Conservation (phyloP, 1,140 invertebrate species). For the Eubasilissa regina region DNA sequence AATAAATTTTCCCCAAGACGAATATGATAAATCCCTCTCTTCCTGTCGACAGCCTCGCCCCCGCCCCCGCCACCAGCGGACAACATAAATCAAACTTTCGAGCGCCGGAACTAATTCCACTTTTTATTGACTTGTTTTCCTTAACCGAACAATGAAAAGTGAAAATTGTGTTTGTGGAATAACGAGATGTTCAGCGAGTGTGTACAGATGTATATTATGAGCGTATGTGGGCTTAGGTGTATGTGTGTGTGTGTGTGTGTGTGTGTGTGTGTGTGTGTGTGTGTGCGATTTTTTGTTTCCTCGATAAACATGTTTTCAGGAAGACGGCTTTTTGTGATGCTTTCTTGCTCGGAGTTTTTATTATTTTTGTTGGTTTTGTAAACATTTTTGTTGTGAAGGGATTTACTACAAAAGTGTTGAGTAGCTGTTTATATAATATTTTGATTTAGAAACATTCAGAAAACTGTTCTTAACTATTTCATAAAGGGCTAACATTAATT, state of each 20-base stretch:
- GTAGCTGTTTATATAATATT: background rate
- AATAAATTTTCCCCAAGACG: conserved; percentile 31
- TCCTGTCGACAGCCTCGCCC: background rate
- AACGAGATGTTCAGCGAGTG: background rate
- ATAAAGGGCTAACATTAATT: background rate
- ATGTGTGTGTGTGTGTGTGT: background rate
- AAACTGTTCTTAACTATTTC: background rate
- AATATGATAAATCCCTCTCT: conserved; percentile 40
- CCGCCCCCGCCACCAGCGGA: conserved; percentile 9
- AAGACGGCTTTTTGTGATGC: background rate
- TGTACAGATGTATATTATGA: background rate
- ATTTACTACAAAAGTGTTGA: no score
- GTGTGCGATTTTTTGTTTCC: background rate
- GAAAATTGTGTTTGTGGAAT: conserved; percentile 26
- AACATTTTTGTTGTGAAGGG: background rate
- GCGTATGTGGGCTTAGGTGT: no score
- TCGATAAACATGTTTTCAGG: background rate
- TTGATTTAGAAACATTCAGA: background rate
- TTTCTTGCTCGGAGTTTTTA: conserved; percentile 9
- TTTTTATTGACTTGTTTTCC: conserved; percentile 55
- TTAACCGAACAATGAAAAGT: conserved; percentile 50
- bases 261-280: background rate
- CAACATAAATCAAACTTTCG: conserved; percentile 49
- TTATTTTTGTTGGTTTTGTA: conserved; percentile 5
- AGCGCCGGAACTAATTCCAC: conserved; percentile 50